Evolutionary conservation across 2,797 vertebrate genomes (phyloP), one percentile per base, ranked within the genome.

Genomic region (Pipistrellus pipistrellus): DNA sequence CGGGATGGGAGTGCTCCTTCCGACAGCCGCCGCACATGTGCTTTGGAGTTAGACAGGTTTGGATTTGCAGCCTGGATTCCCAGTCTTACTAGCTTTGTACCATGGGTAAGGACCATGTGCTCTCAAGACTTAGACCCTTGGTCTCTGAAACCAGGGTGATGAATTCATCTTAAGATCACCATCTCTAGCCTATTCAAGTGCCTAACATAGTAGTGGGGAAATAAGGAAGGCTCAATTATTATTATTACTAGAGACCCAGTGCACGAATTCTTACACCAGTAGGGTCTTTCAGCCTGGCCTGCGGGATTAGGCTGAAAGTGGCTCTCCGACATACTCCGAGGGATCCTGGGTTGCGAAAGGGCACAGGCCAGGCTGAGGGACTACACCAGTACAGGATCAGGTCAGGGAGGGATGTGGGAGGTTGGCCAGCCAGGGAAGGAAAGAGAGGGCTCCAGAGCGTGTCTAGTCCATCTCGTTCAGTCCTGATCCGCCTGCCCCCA

Each of bases 1-100:
- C 1, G 2, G 21, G 72, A 38, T 10, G 13, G 73, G 32, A 32
- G 41, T 1, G 3, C 27, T 38, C 35, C 6, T 4, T 13, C 30
- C 38, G 10, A 27, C 10, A 8, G 38, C n/a, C 2, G 5, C 14
- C 6, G 2, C 9, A 35, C 32, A 18, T 5, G 0, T 1, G 41
- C 30, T 6, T 20, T 23, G 2, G 32, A 38, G 25, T 27, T 6
- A 41, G 30, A 38, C 1, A 4, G 46, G 76, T 21, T 25, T 44
- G 59, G 32, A 5, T 41, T 17, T 32, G 18, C 12, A 83, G 59
- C 46, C 72, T 27, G 12, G 30, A 25, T 38, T 91, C 13, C 20
- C 18, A 23, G 0, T 59, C 72, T 32, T 46, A 4, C 9, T 15
- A 5, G 23, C 48, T 89, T 59, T 18, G 18, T 35, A 41, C 46